Conservation (phyloP, 1,140 invertebrate genomes). For the Pygmarrhopalites habei region DNA sequence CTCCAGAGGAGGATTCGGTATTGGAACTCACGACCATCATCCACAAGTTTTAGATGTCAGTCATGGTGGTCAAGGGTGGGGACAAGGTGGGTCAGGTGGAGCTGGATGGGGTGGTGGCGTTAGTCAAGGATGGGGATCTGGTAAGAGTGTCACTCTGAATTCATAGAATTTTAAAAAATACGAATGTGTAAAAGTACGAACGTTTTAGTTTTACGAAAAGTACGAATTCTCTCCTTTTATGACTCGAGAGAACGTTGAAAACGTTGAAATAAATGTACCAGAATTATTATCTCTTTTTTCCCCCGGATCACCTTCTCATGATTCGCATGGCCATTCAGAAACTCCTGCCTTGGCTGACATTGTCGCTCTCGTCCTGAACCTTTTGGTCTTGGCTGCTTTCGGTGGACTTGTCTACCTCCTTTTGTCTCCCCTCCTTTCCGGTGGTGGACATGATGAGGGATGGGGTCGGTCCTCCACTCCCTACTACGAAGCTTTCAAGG, state of each 20-base stretch:
- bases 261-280: slow-evolving; percentile 18
- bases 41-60: slow-evolving; percentile 37
- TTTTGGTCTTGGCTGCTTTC: slow-evolving; percentile 39
- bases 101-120: slow-evolving; percentile 13
- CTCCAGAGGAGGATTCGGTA: slow-evolving; percentile 34
- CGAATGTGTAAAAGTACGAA: background rate
- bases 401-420: slow-evolving; percentile 39
- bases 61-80: slow-evolving; percentile 18
- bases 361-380: slow-evolving; percentile 38
- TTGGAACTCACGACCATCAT: slow-evolving; percentile 35
- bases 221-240: background rate
- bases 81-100: slow-evolving; percentile 17
- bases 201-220: background rate
- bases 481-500: slow-evolving; percentile 39
- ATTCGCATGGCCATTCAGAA: slow-evolving; percentile 17
- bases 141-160: background rate
- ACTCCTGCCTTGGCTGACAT: slow-evolving; percentile 39
- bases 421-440: slow-evolving; percentile 36
- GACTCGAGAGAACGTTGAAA: background rate
- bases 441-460: slow-evolving; percentile 34
- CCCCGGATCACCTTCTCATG: background rate
- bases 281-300: slow-evolving; percentile 19
- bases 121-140: slow-evolving; percentile 13
- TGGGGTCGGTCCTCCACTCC: slow-evolving; percentile 38
- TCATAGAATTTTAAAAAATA: background rate